A percentile compares a stretch with the other conserved stretches of the same genome.
Conservation (phyloP, 1,140 invertebrate species). For the Lutraria rhynchaena region DNA sequence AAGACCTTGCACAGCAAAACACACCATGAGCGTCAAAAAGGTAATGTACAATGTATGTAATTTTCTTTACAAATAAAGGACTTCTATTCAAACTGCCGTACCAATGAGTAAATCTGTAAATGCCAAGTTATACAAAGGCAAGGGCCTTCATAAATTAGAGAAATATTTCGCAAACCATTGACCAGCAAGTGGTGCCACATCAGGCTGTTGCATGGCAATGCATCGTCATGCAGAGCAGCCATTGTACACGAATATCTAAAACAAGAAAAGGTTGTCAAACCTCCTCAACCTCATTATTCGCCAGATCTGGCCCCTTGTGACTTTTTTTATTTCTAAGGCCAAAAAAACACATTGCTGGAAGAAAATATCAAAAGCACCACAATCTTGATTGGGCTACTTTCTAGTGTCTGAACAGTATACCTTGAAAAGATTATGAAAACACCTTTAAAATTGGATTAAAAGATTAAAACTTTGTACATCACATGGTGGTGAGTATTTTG, state of each 20-base stretch:
- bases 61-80: conserved; percentile 15
- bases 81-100: conserved; percentile 9
- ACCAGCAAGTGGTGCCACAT: no score
- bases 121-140: no score
- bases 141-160: conserved; percentile 9
- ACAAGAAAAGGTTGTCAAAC: background rate
- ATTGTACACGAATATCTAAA: conserved; percentile 14
- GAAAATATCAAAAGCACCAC: no score
- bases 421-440: no score
- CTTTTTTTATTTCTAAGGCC: conserved; percentile 7
- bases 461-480: no score
- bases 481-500: no score
- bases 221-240: background rate
- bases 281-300: conserved; percentile 9
- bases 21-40: no score
- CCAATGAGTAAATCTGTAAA: background rate
- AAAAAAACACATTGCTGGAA: conserved; percentile 11
- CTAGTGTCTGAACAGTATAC: no score
- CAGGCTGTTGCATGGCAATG: conserved; percentile 22
- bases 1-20: no score
- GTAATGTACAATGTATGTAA: conserved; percentile 14
- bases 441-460: no score
- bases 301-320: conserved; percentile 19
- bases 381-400: background rate
- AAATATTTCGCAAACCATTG: conserved; percentile 1